Evolutionary conservation across 2,797 vertebrate species (phyloP).

Genomic region (Buphagus erythrorhynchus): DNA sequence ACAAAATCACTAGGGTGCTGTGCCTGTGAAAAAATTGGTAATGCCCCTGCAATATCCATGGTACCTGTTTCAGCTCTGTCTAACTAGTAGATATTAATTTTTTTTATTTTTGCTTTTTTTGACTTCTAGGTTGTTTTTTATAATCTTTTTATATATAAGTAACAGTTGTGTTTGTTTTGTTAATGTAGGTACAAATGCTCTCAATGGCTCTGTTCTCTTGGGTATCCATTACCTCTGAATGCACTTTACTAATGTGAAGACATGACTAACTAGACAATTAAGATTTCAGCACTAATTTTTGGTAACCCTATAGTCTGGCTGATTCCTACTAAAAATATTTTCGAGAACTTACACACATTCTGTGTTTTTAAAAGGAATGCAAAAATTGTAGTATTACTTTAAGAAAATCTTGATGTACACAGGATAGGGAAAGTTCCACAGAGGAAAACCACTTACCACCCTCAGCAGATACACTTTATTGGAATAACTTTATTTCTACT

Average conservation of each 20-base stretch:
- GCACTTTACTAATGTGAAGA: not conserved
- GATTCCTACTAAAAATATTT: not conserved
- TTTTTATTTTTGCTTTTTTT: not conserved
- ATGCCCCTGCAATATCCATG: not conserved
- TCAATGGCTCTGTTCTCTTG: not conserved
- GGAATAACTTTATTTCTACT: not conserved
- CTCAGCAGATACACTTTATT: not conserved
- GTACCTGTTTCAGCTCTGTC: not conserved
- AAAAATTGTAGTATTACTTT: not conserved
- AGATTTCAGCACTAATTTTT: not conserved
- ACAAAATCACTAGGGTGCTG: not conserved
- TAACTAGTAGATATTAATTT: not conserved
- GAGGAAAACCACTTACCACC: not conserved
- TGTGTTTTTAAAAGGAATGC: not conserved
- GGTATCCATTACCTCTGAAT: not conserved
- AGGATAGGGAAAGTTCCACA: not conserved
- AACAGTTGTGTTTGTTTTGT: not conserved
- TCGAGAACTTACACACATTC: not conserved
- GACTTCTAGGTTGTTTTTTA: not conserved
- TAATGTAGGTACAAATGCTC: not conserved
- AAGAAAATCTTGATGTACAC: not conserved
- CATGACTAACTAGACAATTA: not conserved
- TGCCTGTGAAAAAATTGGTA: not conserved
- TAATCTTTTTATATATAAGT: not conserved
- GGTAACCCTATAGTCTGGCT: not conserved